These are phyloP conservation scores for Delia radicum DNA, from an alignment of 1,140 invertebrate species.

Conservation along the genomic window DNA sequence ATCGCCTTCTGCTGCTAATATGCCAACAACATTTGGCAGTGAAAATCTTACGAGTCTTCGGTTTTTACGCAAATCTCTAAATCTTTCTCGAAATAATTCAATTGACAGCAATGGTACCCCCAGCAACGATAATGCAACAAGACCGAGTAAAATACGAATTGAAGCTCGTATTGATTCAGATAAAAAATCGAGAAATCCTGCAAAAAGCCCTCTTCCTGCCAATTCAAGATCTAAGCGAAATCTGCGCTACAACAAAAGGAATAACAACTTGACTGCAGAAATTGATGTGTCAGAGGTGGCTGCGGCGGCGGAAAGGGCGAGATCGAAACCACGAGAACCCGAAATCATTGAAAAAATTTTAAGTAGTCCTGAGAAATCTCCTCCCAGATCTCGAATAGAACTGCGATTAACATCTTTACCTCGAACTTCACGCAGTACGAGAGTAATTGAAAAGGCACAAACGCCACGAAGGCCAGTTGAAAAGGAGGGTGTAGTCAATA, in stretches of 20 bases:
- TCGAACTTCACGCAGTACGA: too few species aligned
- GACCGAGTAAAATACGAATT: slow-evolving; percentile 28
- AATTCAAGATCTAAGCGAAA: slow-evolving; percentile 29
- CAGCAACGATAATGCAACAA: slow-evolving; percentile 9
- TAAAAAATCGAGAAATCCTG: slow-evolving; percentile 17
- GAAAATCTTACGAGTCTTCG: slow-evolving; percentile 37
- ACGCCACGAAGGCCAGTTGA: neutral
- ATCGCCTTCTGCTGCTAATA: slow-evolving; percentile 24
- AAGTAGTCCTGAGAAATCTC: neutral
- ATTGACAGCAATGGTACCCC: slow-evolving; percentile 31
- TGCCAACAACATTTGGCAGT: slow-evolving; percentile 43
- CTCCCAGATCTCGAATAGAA: neutral
- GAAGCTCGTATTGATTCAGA: slow-evolving; percentile 26
- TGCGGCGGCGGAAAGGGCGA: too few species aligned
- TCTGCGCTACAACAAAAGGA: slow-evolving; percentile 8
- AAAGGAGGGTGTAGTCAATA: neutral
- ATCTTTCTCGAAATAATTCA: slow-evolving; percentile 38
- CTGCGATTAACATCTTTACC: neutral
- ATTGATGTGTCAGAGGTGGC: neutral
- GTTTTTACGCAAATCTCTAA: slow-evolving; percentile 40
- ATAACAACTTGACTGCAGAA: slow-evolving; percentile 3
- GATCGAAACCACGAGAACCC: neutral
- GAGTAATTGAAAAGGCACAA: neutral
- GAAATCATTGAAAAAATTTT: slow-evolving; percentile 17
- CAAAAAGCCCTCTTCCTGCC: neutral